Conservation (phyloP, 2,797 vertebrate species). For the Rhodeus uyekii region DNA sequence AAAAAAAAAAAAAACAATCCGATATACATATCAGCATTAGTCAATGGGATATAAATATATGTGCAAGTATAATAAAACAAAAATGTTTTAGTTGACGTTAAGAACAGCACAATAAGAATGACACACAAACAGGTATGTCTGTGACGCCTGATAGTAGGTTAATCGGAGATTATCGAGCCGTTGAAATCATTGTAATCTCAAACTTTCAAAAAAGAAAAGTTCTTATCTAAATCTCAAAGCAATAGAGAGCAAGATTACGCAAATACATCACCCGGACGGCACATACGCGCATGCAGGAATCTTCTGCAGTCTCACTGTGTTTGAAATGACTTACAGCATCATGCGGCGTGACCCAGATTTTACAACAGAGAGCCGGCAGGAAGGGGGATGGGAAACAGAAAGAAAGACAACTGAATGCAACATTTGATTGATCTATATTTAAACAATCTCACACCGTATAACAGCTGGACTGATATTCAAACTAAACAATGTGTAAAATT, state of each 20-base stretch:
- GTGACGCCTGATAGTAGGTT: slow-evolving; percentile 2
- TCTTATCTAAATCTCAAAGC: slow-evolving; percentile 22
- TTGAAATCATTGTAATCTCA: not conserved
- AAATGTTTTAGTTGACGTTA: not conserved
- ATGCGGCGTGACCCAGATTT: slow-evolving; percentile 37
- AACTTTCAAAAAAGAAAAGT: not conserved
- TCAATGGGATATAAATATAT: not conserved
- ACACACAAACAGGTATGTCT: not conserved
- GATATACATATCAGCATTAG: not conserved
- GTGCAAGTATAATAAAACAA: not conserved
- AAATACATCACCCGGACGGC: not conserved
- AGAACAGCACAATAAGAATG: not conserved
- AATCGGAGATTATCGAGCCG: slow-evolving; percentile 1
- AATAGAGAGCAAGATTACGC: slow-evolving; percentile 1
- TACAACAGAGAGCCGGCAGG: not conserved
- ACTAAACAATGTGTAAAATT: not conserved
- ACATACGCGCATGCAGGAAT: not conserved
- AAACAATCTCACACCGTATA: not conserved
- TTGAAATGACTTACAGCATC: slow-evolving; percentile 30
- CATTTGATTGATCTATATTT: not conserved
- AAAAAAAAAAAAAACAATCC: too few species aligned
- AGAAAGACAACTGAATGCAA: not conserved
- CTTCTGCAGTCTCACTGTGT: slow-evolving; percentile 8
- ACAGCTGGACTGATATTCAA: not conserved
- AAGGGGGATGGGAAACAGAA: slow-evolving; percentile 8